phyloP scores from a whole-genome alignment of 2,797 vertebrate species.

The Bovichtus variegatus region DNA sequence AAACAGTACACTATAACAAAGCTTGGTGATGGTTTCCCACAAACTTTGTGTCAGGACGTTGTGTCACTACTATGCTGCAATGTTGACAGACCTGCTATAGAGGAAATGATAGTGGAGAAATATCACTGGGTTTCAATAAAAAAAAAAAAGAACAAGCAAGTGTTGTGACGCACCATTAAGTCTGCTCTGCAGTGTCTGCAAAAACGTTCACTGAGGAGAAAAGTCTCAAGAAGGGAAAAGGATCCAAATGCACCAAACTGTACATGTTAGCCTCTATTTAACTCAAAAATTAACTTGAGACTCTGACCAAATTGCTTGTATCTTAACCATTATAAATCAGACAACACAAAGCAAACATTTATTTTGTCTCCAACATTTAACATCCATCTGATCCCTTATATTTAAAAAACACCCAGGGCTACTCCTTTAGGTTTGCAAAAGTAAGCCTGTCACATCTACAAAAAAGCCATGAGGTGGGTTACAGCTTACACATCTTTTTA shows the following conservation, averaged over 20 bases:
- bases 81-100: constrained; percentile 6
- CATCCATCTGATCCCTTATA: background rate
- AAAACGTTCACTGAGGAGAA: constrained; percentile 65
- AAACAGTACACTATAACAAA: background rate
- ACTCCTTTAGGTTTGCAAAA: constrained; percentile 15
- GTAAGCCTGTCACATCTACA: constrained; percentile 12
- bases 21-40: background rate
- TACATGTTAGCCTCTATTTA: background rate
- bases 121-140: constrained; percentile 42
- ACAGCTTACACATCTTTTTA: constrained; percentile 39
- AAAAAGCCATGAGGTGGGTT: constrained; percentile 19
- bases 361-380: background rate
- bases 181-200: constrained; percentile 73
- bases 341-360: background rate
- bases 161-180: constrained; percentile 68
- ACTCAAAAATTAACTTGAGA: background rate
- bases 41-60: constrained; percentile 23
- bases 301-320: background rate
- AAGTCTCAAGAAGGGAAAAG: constrained; percentile 34
- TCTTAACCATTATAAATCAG: background rate
- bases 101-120: constrained; percentile 48
- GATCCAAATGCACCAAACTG: constrained; percentile 27
- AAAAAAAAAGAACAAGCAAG: constrained; percentile 38
- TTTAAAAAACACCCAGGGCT: constrained; percentile 29
- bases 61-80: constrained; percentile 10